Evolutionary conservation across 1,140 invertebrate genomes (phyloP), one percentile per base, ranked within the genome.

Genomic region (Tigriopus japonicus): DNA sequence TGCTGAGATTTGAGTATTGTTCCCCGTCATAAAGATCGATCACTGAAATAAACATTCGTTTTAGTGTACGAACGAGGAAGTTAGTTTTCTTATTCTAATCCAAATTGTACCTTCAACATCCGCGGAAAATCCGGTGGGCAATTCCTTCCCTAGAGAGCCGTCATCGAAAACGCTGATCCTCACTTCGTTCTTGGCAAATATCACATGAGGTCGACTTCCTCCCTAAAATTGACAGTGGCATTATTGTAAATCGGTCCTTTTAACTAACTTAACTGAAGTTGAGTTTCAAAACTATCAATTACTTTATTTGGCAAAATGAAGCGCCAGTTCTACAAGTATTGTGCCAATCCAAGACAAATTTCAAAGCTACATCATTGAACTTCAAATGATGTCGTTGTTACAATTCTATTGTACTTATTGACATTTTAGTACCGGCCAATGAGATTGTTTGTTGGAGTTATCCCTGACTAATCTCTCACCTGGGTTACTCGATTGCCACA

Each of bases 161-260:
- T 68, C 65, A 28, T 68, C 66, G 62, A 63, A 69, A 0, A 69
- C 66, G 2, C 65, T 67, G 42, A 69, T 67, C 10, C 68, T 62
- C 2, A 69, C 65, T 56, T 68, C 65, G 14, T 61, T 63, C 19
- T 66, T 65, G 12, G 68, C 68, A 54, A 69, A 69, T 21, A 69
- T 68, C 12, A 69, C 67, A 60, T 69, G 68, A 1, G 67, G 67
- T 12, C 68, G 62, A 9, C 62, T 52, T 10, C 66, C 66, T 42
- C 65, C 61, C 65, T 68, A 59, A 1, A 24, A 14, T 19, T 17
- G 28, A 15, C 23, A 42, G 52, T 9, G 40, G 7, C 13, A 62
- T 6, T 1, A 10, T 42, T 21, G 28, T 56, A 56, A 14, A 13
- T n/a, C n/a, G n/a, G n/a, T n/a, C n/a, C n/a, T n/a, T n/a, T n/a